A percentile compares a stretch with the other conserved stretches of the same genome.
These are phyloP conservation scores for Sebastes iracundus DNA, from an alignment of 2,797 vertebrate species.

Conservation along the genomic window DNA sequence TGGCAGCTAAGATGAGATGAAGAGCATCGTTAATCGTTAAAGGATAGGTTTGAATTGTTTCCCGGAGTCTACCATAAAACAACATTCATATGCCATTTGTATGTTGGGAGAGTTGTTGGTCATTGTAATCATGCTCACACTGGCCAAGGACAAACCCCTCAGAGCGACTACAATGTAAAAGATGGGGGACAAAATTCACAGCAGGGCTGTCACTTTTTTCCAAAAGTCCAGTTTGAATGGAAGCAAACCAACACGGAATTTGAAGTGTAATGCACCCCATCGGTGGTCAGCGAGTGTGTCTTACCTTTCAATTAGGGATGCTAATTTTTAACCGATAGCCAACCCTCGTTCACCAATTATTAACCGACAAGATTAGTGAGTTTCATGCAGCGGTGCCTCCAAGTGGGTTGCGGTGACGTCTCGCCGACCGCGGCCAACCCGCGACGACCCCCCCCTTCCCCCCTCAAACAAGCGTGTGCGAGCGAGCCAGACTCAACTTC, in stretches of 20 bases:
- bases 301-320: background rate
- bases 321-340: too few relatives aligned
- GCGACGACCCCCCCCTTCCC: rapidly evolving
- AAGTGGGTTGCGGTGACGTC: too few relatives aligned
- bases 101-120: background rate
- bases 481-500: too few relatives aligned
- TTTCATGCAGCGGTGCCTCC: too few relatives aligned
- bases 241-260: background rate
- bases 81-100: background rate
- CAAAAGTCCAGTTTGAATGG: background rate
- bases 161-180: background rate
- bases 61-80: background rate
- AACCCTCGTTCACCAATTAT: too few relatives aligned
- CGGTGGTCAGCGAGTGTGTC: background rate
- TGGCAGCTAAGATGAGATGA: background rate
- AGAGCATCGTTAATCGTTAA: background rate
- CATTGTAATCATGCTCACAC: background rate
- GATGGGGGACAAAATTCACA: too few relatives aligned
- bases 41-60: background rate
- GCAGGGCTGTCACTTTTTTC: background rate
- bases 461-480: too few relatives aligned
- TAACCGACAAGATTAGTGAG: too few relatives aligned
- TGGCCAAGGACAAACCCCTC: background rate
- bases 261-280: too few relatives aligned
- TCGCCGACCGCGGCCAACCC: too few relatives aligned